A percentile compares a stretch with the other conserved stretches of the same genome.
Conservation (phyloP, 2,888 invertebrate genomes). For the Oligia strigilis region DNA sequence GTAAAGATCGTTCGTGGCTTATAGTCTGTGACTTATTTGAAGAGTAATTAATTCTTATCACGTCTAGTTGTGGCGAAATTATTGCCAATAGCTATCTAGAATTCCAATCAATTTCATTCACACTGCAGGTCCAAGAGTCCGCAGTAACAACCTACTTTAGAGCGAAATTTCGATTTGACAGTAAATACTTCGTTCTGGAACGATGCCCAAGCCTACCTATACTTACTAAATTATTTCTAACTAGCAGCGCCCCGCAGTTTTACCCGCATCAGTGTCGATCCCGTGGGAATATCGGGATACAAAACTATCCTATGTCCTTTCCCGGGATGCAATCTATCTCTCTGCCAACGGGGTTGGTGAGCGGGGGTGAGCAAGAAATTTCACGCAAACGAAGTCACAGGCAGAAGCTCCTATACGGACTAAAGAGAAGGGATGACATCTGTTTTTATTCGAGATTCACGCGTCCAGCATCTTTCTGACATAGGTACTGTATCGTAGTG, state of each 20-base stretch:
- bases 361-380: too few species aligned
- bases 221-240: neutral
- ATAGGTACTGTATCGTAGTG: neutral
- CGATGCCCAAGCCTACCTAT: neutral
- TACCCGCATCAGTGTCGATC: too few species aligned
- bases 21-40: constrained; percentile 14
- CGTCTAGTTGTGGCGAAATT: constrained; percentile 13
- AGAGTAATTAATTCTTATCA: constrained; percentile 22
- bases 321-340: too few species aligned
- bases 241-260: too few species aligned
- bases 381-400: too few species aligned
- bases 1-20: neutral
- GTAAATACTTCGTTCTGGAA: neutral
- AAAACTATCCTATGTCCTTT: too few species aligned
- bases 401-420: too few species aligned
- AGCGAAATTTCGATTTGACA: neutral
- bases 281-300: too few species aligned
- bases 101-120: constrained; percentile 1
- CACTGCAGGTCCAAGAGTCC: neutral
- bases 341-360: too few species aligned
- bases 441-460: neutral
- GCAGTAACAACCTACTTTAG: neutral
- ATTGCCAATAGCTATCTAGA: constrained; percentile 7
- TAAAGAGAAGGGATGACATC: too few species aligned
- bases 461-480: neutral